These are phyloP conservation scores for Artibeus lituratus DNA, from an alignment of 2,797 vertebrate genomes.

Conservation along the genomic window DNA sequence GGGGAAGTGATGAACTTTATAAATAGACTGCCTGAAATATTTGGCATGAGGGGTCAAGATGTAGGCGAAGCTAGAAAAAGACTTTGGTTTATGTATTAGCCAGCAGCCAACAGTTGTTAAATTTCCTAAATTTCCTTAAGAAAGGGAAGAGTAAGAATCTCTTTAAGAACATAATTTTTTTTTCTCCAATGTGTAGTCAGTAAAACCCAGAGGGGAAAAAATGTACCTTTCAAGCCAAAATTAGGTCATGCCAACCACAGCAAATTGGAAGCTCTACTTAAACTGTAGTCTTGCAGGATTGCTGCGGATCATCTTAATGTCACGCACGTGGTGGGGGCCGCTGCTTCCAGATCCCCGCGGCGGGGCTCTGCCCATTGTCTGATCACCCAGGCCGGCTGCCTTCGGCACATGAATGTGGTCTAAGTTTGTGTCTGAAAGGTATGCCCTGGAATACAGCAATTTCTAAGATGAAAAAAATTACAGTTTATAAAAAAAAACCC, in stretches of 20 bases:
- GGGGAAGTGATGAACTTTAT: constrained; percentile 72
- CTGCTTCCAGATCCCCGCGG: background rate
- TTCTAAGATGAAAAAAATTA: background rate
- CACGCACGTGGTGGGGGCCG: background rate
- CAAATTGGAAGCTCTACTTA: constrained; percentile 64
- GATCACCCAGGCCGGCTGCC: background rate
- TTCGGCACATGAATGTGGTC: background rate
- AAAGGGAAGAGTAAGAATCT: constrained; percentile 58
- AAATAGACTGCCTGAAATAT: constrained; percentile 74
- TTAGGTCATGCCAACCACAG: constrained; percentile 70
- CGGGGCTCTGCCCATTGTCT: background rate
- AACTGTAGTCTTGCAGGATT: constrained; percentile 47
- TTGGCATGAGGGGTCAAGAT: constrained; percentile 74
- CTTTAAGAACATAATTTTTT: constrained; percentile 60
- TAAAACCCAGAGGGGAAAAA: constrained; percentile 47
- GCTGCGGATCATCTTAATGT: constrained; percentile 54
- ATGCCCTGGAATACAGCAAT: background rate
- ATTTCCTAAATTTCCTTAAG: constrained; percentile 59
- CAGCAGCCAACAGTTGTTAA: constrained; percentile 66
- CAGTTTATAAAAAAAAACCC: background rate
- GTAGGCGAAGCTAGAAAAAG: constrained; percentile 71
- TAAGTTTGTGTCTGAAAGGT: background rate
- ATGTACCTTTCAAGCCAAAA: constrained; percentile 67
- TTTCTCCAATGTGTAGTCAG: constrained; percentile 22
- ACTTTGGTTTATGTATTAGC: constrained; percentile 65